A percentile compares a stretch with the other conserved stretches of the same genome.
These are phyloP conservation scores for Odontamblyopus lacepedii DNA, from an alignment of 2,797 vertebrate genomes.

Conservation along the genomic window DNA sequence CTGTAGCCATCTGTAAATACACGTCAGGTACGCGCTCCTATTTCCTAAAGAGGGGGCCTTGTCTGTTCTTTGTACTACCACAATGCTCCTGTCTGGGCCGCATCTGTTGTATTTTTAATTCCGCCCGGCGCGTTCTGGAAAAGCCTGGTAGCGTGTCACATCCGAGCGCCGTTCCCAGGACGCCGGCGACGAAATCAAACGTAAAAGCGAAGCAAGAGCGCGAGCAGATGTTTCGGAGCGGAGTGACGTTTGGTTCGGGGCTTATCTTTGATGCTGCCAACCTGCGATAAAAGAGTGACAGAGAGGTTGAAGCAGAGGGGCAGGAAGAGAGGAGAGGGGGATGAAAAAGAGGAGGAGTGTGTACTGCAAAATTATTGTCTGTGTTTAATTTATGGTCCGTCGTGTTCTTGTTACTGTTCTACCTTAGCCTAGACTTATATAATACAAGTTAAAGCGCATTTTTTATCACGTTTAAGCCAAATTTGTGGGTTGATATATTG, in stretches of 20 bases:
- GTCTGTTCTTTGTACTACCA: slow-evolving; percentile 55
- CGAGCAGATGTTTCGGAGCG: slow-evolving; percentile 75
- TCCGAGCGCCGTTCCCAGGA: slow-evolving; percentile 65
- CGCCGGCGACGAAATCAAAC: slow-evolving; percentile 71
- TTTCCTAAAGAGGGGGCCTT: slow-evolving; percentile 48
- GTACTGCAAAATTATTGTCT: not conserved
- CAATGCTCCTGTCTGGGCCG: slow-evolving; percentile 44
- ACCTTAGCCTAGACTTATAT: not conserved
- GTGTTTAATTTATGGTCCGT: not conserved
- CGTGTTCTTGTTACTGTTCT: not conserved
- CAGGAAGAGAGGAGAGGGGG: slow-evolving; percentile 19
- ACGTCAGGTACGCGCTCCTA: slow-evolving; percentile 40
- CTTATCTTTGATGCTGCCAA: slow-evolving; percentile 69
- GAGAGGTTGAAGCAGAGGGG: slow-evolving; percentile 37
- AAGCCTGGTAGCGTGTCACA: slow-evolving; percentile 65
- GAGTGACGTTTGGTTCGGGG: slow-evolving; percentile 71
- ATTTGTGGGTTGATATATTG: too few species aligned
- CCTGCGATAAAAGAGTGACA: slow-evolving; percentile 63
- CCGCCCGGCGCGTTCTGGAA: slow-evolving; percentile 59
- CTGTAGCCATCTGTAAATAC: slow-evolving; percentile 51
- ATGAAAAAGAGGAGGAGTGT: slow-evolving; percentile 5
- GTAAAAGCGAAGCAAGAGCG: slow-evolving; percentile 68
- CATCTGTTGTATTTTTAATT: slow-evolving; percentile 74
- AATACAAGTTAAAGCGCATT: too few species aligned
- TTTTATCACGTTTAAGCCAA: too few species aligned